Evolutionary conservation across 2,797 vertebrate species (phyloP).

Genomic region (Mus caroli): DNA sequence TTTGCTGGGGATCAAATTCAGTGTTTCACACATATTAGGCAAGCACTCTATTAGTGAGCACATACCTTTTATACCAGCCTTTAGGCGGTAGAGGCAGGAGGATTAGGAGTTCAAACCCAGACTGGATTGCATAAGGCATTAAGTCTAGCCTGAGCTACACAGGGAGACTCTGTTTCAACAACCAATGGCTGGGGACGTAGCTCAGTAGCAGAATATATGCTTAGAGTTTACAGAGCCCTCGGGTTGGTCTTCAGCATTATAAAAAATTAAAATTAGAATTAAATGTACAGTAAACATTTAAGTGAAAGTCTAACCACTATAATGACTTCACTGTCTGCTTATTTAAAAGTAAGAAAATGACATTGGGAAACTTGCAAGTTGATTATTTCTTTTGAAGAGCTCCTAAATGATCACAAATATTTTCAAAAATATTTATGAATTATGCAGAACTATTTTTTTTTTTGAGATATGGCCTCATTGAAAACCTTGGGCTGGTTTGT

Average conservation of each 20-base stretch:
- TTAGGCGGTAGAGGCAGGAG: neutral
- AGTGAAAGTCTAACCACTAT: conserved; percentile 20
- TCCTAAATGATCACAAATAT: conserved; percentile 27
- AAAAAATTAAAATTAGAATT: neutral
- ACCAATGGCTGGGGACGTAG: neutral
- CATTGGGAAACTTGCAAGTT: neutral
- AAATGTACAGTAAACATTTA: neutral
- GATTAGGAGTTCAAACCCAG: neutral
- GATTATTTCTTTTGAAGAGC: conserved; percentile 30
- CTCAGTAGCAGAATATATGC: neutral
- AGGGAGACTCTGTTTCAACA: neutral
- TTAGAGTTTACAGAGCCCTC: neutral
- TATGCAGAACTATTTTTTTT: neutral
- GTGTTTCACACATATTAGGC: neutral
- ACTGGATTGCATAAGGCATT: neutral
- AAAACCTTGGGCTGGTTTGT: neutral
- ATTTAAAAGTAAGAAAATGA: conserved; percentile 39
- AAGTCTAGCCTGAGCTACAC: neutral
- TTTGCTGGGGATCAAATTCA: neutral
- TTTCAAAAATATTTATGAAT: conserved; percentile 23
- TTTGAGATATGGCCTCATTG: neutral
- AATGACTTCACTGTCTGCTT: conserved; percentile 20
- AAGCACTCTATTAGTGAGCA: neutral
- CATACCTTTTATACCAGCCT: neutral
- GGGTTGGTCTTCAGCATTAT: neutral